These are phyloP conservation scores for Lepidochitona cinerea DNA, from an alignment of 2,888 invertebrate genomes.

Conservation along the genomic window DNA sequence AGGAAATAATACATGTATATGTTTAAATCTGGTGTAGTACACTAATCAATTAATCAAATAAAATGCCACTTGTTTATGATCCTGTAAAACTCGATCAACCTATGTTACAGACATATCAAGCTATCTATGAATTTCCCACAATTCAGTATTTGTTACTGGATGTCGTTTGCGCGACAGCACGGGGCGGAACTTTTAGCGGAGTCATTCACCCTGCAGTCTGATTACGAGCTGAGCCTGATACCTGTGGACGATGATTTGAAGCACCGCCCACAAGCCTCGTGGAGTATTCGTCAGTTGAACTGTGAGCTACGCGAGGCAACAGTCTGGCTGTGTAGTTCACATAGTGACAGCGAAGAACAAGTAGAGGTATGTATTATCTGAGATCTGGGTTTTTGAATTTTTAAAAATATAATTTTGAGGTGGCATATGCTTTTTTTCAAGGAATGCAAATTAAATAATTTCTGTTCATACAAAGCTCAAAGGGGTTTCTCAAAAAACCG, in stretches of 20 bases:
- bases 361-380: conserved; percentile 1
- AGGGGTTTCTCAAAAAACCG: too few relatives aligned
- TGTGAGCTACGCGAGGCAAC: conserved; percentile 82
- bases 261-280: conserved; percentile 87
- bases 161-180: conserved; percentile 95
- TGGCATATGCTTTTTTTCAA: too few relatives aligned
- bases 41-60: too few relatives aligned
- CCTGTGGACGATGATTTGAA: conserved; percentile 88
- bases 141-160: conserved; percentile 90
- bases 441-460: too few relatives aligned
- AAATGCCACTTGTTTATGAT: too few relatives aligned
- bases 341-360: conserved; percentile 6
- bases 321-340: conserved; percentile 57
- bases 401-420: too few relatives aligned
- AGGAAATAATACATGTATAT: too few relatives aligned
- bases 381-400: too few relatives aligned
- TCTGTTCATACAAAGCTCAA: too few relatives aligned
- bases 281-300: conserved; percentile 94
- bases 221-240: conserved; percentile 77
- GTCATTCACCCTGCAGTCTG: conserved; percentile 55
- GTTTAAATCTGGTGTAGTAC: too few relatives aligned
- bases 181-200: conserved; percentile 74
- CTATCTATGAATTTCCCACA: conserved; percentile 89
- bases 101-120: conserved; percentile 82
- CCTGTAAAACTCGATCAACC: too few relatives aligned